Evolutionary conservation across 2,888 invertebrate species (phyloP).

Genomic region (Drosophila falleni): DNA sequence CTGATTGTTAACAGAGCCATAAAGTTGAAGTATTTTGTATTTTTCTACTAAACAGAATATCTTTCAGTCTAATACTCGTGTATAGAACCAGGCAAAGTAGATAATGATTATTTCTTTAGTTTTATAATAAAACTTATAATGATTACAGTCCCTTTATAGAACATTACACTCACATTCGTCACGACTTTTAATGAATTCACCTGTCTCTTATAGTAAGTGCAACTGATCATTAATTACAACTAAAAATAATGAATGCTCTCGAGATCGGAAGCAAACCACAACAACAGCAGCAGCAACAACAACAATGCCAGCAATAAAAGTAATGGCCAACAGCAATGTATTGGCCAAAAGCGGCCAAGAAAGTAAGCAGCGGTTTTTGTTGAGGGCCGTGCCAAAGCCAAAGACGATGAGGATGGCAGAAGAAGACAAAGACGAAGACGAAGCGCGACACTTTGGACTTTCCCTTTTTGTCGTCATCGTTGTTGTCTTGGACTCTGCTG

Average conservation of each 20-base stretch:
- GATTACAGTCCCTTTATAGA: too few species aligned
- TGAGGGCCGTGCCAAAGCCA: conserved; percentile 43
- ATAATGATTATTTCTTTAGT: too few species aligned
- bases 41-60: not conserved
- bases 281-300: conserved; percentile 13
- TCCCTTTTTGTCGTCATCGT: conserved; percentile 63
- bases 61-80: not conserved
- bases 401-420: conserved; percentile 13
- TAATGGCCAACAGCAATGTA: conserved; percentile 9
- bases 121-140: too few species aligned
- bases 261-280: conserved; percentile 54
- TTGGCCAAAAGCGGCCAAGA: conserved; percentile 39
- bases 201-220: not conserved
- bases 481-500: conserved; percentile 44
- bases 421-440: conserved; percentile 26
- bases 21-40: not conserved
- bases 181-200: not conserved
- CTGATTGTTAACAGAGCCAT: not conserved
- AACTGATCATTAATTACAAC: conserved; percentile 16
- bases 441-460: conserved; percentile 60
- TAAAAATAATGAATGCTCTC: conserved; percentile 15
- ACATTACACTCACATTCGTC: not conserved
- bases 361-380: conserved; percentile 53
- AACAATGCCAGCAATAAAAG: conserved; percentile 19
- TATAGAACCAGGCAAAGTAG: too few species aligned